Base-by-base conservation (phyloP, 2,888 invertebrate genomes). In the Elegia similella region DNA sequence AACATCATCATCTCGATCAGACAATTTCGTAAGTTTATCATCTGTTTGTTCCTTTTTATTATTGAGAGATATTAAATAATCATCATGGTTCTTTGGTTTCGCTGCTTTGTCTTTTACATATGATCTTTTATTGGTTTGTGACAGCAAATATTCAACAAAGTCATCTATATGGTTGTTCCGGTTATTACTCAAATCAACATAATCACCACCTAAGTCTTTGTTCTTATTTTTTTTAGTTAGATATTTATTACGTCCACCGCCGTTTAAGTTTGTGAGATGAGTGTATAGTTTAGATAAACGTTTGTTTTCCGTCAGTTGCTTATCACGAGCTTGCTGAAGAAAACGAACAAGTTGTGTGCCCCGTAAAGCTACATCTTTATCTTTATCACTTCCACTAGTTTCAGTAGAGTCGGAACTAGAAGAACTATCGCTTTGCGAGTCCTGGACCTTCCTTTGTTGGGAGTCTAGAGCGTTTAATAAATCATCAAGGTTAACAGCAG, bases 1-100 rank as follows among this genome's bases (percentile, higher is more conserved):
- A 17, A 55, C 46, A 42, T 62, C 54, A 15, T 46, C 62, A 38
- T 23, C 23, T 23, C 38, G 38, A 12, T 38, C 38, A 0, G 10
- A 12, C 38, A 38, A n/a, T n/a, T 38, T 38, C 12, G n/a, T 6
- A 38, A n/a, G 12, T 38, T 2, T 38, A 38, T 38, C n/a, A 6
- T 38, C 38, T 38, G 0, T n/a, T 23, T 23, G 23, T 23, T 3
- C 2, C 23, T 23, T 23, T 23, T 23, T 23, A 23, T 23, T 23
- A 23, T 23, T 23, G 23, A 23, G 23, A 5, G 23, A 23, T 5
- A 23, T 3, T 23, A 23, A 23, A 23, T 23, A 23, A 23, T 23
- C 46, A 6, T 48, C 47, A 13, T 1, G 30, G 13, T 30, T 48
- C 15, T 43, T 43, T 7, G 1, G 7, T 48, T 6, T 10, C 7